Evolutionary conservation across 2,113 vertebrate species (phyloP), one percentile per base, ranked within the genome.

Genomic region (Mesembrinibis cayennensis): DNA sequence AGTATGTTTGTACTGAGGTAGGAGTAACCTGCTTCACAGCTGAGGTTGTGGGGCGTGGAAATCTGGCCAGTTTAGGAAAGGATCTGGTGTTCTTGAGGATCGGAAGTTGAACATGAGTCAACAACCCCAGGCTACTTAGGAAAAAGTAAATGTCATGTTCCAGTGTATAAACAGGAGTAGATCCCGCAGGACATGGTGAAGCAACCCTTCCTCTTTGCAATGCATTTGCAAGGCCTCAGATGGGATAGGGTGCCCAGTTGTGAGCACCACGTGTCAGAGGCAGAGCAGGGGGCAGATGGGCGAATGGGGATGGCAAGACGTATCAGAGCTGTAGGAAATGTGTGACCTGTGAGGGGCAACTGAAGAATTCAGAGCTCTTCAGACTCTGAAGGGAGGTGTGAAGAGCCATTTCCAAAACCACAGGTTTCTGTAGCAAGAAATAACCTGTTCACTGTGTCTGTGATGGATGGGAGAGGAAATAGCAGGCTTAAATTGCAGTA

Each of bases 271-370:
- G 1, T 30, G 7, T n/a, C 3, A 2, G 72, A 84, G 45, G 44
- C 34, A 74, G 87, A 79, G 40, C 79, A 79, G 17, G 11, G 55
- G 32, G 3, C 11, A 61, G 30, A 10, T 19, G 16, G 6, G 27
- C 3, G 0, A 65, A 32, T 2, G 2, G 10, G 11, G 10, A 19
- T 30, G 36, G 36, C 15, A n/a, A 53, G 40, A 40, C 2, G 0
- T 32, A 45, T 45, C 20, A 69, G 70, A 90, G 12, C 23, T 69
- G 30, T 34, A 69, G 50, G 25, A n/a, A 80, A 44, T 30, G 10
- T 13, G 29, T 13, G 15, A 27, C 27, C 21, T 56, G 16, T 65
- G 85, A 90, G 30, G 30, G 12, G 8, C 49, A 71, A 9, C 49
- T 80, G 78, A 90, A 86, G 49, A 82, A 84, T 56, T 73, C 36